phyloP scores from a whole-genome alignment of 2,113 vertebrate genomes.

The Lepus timidus region DNA sequence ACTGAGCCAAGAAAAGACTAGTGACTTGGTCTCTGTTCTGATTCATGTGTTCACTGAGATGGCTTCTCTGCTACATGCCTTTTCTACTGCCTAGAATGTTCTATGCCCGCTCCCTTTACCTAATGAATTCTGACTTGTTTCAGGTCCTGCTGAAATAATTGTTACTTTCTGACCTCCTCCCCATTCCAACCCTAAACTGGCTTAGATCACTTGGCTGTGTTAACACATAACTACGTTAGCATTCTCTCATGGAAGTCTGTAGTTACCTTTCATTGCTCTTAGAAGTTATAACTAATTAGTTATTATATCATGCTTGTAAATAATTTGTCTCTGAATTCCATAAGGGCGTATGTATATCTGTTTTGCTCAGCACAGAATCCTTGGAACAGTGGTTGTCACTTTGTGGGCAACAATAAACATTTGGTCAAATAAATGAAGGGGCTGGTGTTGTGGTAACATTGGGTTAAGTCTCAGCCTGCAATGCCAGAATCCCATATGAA shows the following conservation, averaged over 20 bases:
- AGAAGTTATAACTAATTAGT: not conserved
- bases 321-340: not conserved
- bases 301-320: not conserved
- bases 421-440: conserved; percentile 3
- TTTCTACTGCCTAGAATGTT: conserved; percentile 35
- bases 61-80: not conserved
- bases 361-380: conserved; percentile 25
- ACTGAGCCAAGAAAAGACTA: conserved; percentile 21
- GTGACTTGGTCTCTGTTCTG: not conserved
- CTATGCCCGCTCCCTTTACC: not conserved
- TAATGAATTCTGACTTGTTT: conserved; percentile 12
- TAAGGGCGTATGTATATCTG: not conserved
- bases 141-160: conserved; percentile 8
- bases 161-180: not conserved
- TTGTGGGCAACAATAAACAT: conserved; percentile 17
- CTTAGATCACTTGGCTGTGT: not conserved
- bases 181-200: not conserved
- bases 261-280: conserved; percentile 3
- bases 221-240: not conserved
- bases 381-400: conserved; percentile 14
- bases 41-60: not conserved
- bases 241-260: not conserved
- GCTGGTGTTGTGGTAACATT: too few species aligned
- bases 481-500: too few species aligned
- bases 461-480: too few species aligned